Evolutionary conservation across 2,113 vertebrate genomes (phyloP).

Genomic region (Piprites chloris): DNA sequence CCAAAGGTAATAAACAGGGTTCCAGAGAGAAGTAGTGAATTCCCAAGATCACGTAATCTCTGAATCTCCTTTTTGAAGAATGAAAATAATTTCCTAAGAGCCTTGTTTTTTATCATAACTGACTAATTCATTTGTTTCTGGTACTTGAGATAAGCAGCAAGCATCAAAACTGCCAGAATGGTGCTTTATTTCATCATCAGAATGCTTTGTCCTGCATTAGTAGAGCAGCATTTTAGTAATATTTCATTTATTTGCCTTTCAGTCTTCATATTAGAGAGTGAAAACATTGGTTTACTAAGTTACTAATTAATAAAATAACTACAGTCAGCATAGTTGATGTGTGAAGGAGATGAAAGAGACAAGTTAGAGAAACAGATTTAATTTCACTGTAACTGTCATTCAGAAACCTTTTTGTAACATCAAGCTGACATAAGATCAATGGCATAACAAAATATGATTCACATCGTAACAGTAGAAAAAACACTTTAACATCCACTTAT

Average conservation of each 20-base stretch:
- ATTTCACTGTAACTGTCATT: background rate
- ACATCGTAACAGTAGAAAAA: background rate
- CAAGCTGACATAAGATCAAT: slow-evolving; percentile 4
- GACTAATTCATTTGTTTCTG: background rate
- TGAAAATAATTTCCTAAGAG: background rate
- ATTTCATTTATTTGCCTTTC: background rate
- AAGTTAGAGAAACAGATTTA: background rate
- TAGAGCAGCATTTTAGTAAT: background rate
- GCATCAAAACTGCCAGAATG: background rate
- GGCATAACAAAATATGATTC: background rate
- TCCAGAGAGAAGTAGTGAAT: background rate
- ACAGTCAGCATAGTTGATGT: background rate
- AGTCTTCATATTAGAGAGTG: background rate
- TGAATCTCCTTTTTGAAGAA: background rate
- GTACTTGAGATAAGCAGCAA: background rate
- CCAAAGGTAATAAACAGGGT: background rate
- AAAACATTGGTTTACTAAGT: background rate
- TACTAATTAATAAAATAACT: background rate
- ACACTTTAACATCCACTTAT: background rate
- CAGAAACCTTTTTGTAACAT: background rate
- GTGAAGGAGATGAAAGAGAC: background rate
- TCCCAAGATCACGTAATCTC: background rate
- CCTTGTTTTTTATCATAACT: background rate
- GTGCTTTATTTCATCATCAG: background rate
- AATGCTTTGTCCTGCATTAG: background rate